Evolutionary conservation across 2,113 vertebrate genomes (phyloP).

Genomic region (Zosterops japonicus): DNA sequence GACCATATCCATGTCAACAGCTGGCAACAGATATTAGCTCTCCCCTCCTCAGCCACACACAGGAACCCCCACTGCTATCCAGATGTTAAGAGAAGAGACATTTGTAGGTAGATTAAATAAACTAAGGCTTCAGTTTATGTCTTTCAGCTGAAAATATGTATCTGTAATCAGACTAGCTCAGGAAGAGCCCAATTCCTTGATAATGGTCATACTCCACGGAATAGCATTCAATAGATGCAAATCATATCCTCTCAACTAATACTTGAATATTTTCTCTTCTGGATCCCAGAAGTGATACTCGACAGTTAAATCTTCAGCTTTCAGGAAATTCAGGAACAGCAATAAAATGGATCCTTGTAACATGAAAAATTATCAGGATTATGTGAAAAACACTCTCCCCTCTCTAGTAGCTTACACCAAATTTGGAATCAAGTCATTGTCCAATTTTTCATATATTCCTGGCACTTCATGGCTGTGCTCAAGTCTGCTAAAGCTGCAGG

Average conservation of each 20-base stretch:
- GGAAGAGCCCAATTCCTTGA: neutral
- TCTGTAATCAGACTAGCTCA: neutral
- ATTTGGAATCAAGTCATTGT: neutral
- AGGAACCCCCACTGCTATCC: neutral
- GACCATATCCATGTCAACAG: neutral
- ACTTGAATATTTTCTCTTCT: neutral
- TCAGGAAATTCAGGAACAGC: neutral
- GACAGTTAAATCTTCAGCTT: neutral
- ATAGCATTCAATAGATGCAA: neutral
- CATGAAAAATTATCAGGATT: neutral
- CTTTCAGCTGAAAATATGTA: neutral
- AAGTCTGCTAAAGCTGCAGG: neutral
- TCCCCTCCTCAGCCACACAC: neutral
- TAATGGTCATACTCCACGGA: neutral
- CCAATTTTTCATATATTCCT: neutral
- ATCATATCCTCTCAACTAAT: neutral
- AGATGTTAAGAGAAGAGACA: neutral
- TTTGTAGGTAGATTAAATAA: neutral
- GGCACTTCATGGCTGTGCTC: neutral
- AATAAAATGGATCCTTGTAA: neutral
- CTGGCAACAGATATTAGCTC: fast-evolving
- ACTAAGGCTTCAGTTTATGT: neutral
- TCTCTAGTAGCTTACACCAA: neutral
- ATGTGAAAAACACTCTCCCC: neutral
- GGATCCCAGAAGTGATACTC: neutral